A percentile compares a stretch with the other conserved stretches of the same genome.
These are phyloP conservation scores for Zele albiditarsus DNA, from an alignment of 2,888 invertebrate genomes.

Conservation along the genomic window DNA sequence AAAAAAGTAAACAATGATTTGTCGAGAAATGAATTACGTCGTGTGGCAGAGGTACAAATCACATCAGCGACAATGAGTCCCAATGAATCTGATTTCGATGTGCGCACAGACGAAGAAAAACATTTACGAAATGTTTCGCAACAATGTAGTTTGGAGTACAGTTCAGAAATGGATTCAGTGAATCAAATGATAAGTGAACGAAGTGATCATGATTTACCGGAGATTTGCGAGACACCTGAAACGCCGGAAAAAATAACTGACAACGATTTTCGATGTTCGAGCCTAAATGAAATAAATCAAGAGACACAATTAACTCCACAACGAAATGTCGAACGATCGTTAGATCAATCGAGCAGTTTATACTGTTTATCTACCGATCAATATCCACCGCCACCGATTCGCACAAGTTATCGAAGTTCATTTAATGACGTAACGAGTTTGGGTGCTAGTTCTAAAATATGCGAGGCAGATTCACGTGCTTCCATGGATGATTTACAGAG, in stretches of 20 bases:
- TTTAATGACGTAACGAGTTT: slow-evolving; percentile 63
- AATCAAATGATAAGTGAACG: slow-evolving; percentile 67
- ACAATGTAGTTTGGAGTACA: slow-evolving; percentile 82
- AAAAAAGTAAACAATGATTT: slow-evolving; percentile 60
- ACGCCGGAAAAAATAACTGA: slow-evolving; percentile 47
- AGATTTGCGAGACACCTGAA: slow-evolving; percentile 62
- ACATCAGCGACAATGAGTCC: slow-evolving; percentile 48
- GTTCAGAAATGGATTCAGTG: slow-evolving; percentile 74
- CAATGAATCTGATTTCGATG: slow-evolving; percentile 65
- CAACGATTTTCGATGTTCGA: slow-evolving; percentile 45
- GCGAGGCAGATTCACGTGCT: slow-evolving; percentile 56
- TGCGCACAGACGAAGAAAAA: slow-evolving; percentile 64
- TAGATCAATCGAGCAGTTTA: slow-evolving; percentile 64
- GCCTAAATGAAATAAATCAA: slow-evolving; percentile 44
- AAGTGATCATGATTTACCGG: slow-evolving; percentile 68
- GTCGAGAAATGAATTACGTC: slow-evolving; percentile 43
- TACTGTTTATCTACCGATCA: slow-evolving; percentile 60
- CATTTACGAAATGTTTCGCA: slow-evolving; percentile 80
- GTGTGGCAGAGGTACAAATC: slow-evolving; percentile 69
- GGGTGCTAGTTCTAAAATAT: slow-evolving; percentile 59
- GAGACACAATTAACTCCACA: slow-evolving; percentile 25
- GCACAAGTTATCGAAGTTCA: slow-evolving; percentile 62
- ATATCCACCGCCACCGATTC: slow-evolving; percentile 46
- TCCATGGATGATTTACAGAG: slow-evolving; percentile 59
- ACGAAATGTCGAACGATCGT: slow-evolving; percentile 51